Percentiles rank a stretch among this genome's conserved stretches.
These are phyloP conservation scores for Cnemophilus loriae DNA, from an alignment of 2,113 vertebrate genomes.

Conservation along the genomic window DNA sequence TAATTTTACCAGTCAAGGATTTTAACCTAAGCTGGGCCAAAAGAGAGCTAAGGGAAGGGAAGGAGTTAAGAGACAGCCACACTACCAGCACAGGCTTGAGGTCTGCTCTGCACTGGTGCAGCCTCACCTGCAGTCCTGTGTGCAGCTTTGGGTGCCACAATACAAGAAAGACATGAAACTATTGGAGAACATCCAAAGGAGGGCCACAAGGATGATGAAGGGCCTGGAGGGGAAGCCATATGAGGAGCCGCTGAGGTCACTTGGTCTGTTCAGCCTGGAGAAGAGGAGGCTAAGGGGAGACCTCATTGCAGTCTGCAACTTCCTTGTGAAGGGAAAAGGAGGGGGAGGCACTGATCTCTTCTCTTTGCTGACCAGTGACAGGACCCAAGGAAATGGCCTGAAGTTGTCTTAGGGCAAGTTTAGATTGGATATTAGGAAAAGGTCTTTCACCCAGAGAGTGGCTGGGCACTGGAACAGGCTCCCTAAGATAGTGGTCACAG, in stretches of 20 bases:
- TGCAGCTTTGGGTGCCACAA: neutral
- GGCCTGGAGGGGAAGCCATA: neutral
- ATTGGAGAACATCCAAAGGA: fast-evolving
- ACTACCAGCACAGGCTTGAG: neutral
- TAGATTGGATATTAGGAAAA: neutral
- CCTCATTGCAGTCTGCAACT: neutral
- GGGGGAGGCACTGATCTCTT: neutral
- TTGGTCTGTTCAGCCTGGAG: neutral
- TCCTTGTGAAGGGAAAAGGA: neutral
- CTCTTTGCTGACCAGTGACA: neutral
- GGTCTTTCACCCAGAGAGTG: neutral
- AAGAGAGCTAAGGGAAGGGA: neutral
- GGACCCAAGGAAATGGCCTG: neutral
- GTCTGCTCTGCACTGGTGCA: neutral
- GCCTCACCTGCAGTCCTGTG: neutral
- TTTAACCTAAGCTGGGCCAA: neutral
- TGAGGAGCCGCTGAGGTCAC: neutral
- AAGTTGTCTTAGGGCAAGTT: neutral
- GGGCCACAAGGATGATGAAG: neutral
- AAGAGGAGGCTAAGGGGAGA: neutral
- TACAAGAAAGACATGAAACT: neutral
- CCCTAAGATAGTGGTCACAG: neutral
- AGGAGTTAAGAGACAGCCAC: neutral
- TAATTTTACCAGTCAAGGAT: neutral
- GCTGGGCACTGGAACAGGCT: neutral